Evolutionary conservation across 2,888 invertebrate species (phyloP).

Genomic region (Ypsolopha sequella): DNA sequence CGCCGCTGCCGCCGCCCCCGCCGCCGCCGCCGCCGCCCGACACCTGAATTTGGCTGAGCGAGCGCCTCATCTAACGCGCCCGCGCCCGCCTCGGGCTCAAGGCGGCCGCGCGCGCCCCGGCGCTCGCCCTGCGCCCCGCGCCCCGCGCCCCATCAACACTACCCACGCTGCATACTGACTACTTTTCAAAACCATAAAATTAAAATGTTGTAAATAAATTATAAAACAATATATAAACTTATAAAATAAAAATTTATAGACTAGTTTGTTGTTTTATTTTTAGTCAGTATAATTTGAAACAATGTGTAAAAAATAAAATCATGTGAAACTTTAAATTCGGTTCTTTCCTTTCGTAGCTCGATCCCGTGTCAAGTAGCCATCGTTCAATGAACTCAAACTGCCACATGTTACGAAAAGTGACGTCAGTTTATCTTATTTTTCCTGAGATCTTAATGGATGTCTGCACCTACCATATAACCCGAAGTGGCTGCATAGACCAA

Average conservation of each 20-base stretch:
- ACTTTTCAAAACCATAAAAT: neutral
- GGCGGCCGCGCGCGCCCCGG: conserved; percentile 39
- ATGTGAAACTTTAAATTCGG: neutral
- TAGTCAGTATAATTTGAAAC: neutral
- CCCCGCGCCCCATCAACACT: neutral
- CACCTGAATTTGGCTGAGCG: conserved; percentile 80
- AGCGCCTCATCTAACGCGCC: conserved; percentile 74
- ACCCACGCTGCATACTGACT: neutral
- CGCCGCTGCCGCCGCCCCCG: conserved; percentile 46
- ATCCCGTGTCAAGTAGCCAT: no score
- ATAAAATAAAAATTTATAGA: neutral
- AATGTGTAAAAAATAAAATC: neutral
- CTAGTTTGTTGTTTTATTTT: neutral
- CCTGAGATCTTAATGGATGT: no score
- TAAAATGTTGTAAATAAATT: conserved; percentile 4
- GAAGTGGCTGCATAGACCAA: no score
- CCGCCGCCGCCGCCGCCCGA: conserved; percentile 54
- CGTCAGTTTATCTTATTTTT: no score
- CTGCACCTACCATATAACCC: no score
- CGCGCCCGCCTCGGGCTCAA: conserved; percentile 59
- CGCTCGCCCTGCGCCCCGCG: conserved; percentile 31
- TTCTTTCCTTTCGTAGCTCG: neutral
- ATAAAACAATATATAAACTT: conserved; percentile 4
- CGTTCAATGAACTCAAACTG: no score
- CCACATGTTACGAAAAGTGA: no score